phyloP scores from a whole-genome alignment of 2,888 invertebrate species.

The Xanthorhoe spadicearia region DNA sequence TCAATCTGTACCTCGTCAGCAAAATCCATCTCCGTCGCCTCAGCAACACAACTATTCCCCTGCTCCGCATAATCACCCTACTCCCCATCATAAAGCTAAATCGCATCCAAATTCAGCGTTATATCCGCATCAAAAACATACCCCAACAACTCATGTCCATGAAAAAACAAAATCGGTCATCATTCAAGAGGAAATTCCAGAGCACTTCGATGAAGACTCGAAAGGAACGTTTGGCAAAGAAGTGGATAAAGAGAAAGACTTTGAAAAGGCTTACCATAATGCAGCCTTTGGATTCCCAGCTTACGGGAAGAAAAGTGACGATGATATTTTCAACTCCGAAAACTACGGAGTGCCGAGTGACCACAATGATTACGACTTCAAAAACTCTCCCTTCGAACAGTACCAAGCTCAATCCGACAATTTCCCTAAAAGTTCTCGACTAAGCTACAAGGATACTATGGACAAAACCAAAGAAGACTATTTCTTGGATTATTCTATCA shows the following conservation, averaged over 20 bases:
- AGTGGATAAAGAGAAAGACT: constrained; percentile 76
- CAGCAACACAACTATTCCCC: constrained; percentile 39
- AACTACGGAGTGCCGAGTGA: constrained; percentile 63
- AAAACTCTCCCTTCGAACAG: constrained; percentile 67
- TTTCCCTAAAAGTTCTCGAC: constrained; percentile 66
- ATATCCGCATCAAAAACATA: constrained; percentile 41
- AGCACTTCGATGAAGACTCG: constrained; percentile 62
- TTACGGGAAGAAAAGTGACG: constrained; percentile 59
- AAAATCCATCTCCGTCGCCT: constrained; percentile 35
- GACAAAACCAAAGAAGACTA: constrained; percentile 73
- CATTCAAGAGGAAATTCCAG: constrained; percentile 67
- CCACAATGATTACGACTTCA: constrained; percentile 59
- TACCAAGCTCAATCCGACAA: constrained; percentile 69
- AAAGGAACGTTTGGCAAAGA: constrained; percentile 66
- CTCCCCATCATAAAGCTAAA: constrained; percentile 20
- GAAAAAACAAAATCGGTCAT: constrained; percentile 71
- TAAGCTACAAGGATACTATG: constrained; percentile 67
- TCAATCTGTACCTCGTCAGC: constrained; percentile 42
- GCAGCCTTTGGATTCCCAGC: constrained; percentile 77
- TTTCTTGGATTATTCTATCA: constrained; percentile 68
- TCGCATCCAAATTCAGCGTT: constrained; percentile 34
- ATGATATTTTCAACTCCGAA: constrained; percentile 69
- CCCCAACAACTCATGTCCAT: constrained; percentile 54
- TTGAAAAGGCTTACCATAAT: constrained; percentile 76
- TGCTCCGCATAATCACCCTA: constrained; percentile 33